These are phyloP conservation scores for Emydocephalus ijimae DNA, from an alignment of 2,113 vertebrate genomes.

Conservation along the genomic window DNA sequence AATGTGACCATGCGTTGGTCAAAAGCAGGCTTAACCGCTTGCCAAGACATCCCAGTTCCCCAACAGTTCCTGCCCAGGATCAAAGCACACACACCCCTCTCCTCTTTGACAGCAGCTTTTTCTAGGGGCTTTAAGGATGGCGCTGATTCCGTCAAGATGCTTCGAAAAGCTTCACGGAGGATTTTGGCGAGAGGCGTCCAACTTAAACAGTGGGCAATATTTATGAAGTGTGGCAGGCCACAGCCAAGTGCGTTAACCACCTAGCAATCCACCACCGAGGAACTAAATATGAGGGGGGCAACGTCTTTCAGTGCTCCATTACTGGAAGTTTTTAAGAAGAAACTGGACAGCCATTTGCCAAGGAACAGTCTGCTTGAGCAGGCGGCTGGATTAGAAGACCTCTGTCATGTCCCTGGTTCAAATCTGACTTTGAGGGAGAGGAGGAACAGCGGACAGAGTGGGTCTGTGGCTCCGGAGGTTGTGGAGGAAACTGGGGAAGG, in stretches of 20 bases:
- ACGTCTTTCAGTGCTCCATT: not conserved
- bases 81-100: rapidly evolving
- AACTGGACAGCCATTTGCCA: too few species aligned
- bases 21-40: not conserved
- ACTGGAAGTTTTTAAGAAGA: not conserved
- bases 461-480: too few species aligned
- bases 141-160: not conserved
- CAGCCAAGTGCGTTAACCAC: too few species aligned
- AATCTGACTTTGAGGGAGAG: too few species aligned
- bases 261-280: not conserved
- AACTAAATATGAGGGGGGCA: not conserved
- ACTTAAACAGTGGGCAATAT: not conserved
- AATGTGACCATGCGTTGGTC: not conserved
- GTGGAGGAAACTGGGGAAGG: too few species aligned
- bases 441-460: too few species aligned
- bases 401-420: too few species aligned
- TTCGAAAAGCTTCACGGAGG: not conserved
- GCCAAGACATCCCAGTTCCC: not conserved
- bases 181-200: too few species aligned
- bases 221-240: not conserved
- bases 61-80: not conserved
- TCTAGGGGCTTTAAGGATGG: not conserved
- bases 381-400: too few species aligned
- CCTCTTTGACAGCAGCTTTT: not conserved
- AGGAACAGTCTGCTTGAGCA: too few species aligned